Percentiles rank a stretch among this genome's conserved stretches.
These are phyloP conservation scores for Leucoma salicis DNA, from an alignment of 2,888 invertebrate genomes.

Conservation along the genomic window DNA sequence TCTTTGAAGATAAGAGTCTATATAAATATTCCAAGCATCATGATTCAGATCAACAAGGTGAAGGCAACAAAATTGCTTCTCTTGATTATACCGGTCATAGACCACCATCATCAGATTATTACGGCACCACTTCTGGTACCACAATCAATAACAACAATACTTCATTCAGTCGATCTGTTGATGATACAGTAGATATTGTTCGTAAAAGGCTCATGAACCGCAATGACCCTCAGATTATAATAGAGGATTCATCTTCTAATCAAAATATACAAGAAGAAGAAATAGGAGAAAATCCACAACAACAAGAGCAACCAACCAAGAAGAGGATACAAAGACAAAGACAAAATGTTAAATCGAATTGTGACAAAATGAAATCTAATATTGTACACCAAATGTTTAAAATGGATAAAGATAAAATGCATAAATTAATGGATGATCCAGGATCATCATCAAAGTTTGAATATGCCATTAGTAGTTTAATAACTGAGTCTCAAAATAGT, in stretches of 20 bases:
- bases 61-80: conserved; percentile 41
- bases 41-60: conserved; percentile 29
- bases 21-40: conserved; percentile 39
- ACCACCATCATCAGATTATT: conserved; percentile 74
- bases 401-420: conserved; percentile 76
- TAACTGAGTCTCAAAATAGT: conserved; percentile 76
- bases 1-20: conserved; percentile 42
- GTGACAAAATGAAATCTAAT: conserved; percentile 73
- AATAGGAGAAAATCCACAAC: conserved; percentile 24
- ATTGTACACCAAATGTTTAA: conserved; percentile 76
- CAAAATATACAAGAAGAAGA: conserved; percentile 37
- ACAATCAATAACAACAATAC: conserved; percentile 59
- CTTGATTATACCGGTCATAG: conserved; percentile 63
- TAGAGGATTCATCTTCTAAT: conserved; percentile 32
- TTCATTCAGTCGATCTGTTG: conserved; percentile 64
- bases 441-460: conserved; percentile 78
- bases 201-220: conserved; percentile 60
- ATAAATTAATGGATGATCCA: conserved; percentile 75
- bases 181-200: conserved; percentile 73
- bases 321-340: conserved; percentile 49
- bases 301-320: conserved; percentile 50
- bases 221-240: conserved; percentile 48
- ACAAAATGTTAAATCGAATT: conserved; percentile 53
- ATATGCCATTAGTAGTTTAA: conserved; percentile 73
- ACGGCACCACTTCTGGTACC: conserved; percentile 54